Conservation (phyloP, 2,888 invertebrate genomes). For the Hirtodrosophila trivittata region DNA sequence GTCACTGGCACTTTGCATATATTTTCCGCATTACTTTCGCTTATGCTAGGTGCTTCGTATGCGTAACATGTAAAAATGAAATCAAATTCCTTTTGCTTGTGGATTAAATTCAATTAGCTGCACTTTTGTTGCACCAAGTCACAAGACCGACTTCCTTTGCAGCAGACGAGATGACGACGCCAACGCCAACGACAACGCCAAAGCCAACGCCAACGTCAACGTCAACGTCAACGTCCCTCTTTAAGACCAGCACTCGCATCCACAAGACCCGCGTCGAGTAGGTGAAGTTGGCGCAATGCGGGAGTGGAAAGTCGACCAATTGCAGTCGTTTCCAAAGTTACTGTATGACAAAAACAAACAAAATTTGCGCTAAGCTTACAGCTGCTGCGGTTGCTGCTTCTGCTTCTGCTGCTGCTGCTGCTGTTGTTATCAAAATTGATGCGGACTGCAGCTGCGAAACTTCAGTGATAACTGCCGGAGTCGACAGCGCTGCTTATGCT, state of each 20-base stretch:
- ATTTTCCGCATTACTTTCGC: constrained; percentile 40
- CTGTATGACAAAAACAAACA: constrained; percentile 36
- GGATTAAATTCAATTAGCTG: constrained; percentile 75
- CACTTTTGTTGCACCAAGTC: constrained; percentile 69
- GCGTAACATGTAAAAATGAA: constrained; percentile 55
- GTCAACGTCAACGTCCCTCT: constrained; percentile 18
- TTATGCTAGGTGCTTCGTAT: constrained; percentile 34
- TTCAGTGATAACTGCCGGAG: constrained; percentile 8
- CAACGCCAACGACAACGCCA: background rate
- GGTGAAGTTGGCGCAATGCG: constrained; percentile 33
- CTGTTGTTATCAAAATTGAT: background rate
- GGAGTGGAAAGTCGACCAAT: constrained; percentile 19
- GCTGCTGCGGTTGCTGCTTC: constrained; percentile 19
- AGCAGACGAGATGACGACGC: constrained; percentile 24
- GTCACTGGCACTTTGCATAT: constrained; percentile 42
- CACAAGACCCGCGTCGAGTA: constrained; percentile 19
- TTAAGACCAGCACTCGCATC: constrained; percentile 21
- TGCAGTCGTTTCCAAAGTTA: constrained; percentile 33
- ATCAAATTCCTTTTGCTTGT: constrained; percentile 62
- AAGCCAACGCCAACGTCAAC: constrained; percentile 4
- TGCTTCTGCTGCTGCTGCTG: constrained; percentile 16
- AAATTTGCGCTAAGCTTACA: constrained; percentile 14
- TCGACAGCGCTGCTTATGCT: constrained; percentile 20
- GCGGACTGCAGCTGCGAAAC: constrained; percentile 11
- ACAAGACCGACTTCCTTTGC: constrained; percentile 71